A percentile compares a stretch with the other conserved stretches of the same genome.
Evolutionary conservation across 92 coral and sea anemone genomes (phyloP).

Genomic region (Porites evermanni): DNA sequence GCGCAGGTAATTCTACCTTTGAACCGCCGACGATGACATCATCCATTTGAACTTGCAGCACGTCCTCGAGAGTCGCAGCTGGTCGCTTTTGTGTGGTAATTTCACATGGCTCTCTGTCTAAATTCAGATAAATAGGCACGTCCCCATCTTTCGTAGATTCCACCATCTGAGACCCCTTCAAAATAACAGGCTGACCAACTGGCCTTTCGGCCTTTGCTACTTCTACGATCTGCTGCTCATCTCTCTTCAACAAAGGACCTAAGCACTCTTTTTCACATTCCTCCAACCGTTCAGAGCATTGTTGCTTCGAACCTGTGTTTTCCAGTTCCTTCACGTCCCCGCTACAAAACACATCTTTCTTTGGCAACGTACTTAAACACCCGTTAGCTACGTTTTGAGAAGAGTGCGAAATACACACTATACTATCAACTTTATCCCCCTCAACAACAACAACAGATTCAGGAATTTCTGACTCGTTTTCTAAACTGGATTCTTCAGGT

Average conservation of each 20-base stretch:
- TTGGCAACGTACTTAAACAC: background rate
- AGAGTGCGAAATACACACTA: background rate
- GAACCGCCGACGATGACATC: background rate
- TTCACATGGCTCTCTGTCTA: background rate
- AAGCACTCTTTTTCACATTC: background rate
- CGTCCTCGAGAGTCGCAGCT: background rate
- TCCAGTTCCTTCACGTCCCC: background rate
- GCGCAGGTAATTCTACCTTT: background rate
- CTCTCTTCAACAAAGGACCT: background rate
- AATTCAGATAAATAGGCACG: background rate
- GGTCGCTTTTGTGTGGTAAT: background rate
- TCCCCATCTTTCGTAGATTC: background rate
- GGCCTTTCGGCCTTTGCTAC: background rate
- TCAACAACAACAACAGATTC: background rate
- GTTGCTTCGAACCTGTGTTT: background rate
- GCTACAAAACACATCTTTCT: background rate
- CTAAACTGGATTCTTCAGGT: background rate
- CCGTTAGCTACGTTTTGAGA: background rate
- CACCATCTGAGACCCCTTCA: background rate
- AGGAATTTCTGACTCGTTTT: background rate
- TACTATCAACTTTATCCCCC: background rate
- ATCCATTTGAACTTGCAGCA: background rate
- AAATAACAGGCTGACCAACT: background rate
- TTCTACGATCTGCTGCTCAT: background rate
- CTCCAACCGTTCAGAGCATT: too few relatives aligned